phyloP scores from a whole-genome alignment of 2,797 vertebrate genomes.

The Cuniculus paca region DNA sequence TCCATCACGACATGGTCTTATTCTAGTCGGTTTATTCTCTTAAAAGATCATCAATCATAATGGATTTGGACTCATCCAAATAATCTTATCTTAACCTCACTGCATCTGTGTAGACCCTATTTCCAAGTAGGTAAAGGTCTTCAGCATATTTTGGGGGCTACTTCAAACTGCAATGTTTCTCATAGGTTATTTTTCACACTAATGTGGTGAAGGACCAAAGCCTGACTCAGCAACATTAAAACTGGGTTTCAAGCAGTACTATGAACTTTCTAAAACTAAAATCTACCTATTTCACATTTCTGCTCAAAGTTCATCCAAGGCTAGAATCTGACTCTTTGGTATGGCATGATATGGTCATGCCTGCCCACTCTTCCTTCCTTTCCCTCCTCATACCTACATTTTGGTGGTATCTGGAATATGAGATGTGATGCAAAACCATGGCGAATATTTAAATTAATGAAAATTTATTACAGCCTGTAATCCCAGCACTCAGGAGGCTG shows the following conservation, averaged over 20 bases:
- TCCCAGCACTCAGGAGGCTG: too few species aligned
- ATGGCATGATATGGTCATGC: background rate
- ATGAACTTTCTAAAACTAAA: background rate
- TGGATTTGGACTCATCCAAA: background rate
- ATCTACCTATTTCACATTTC: background rate
- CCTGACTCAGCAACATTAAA: background rate
- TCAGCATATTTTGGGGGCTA: background rate
- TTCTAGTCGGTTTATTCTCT: background rate
- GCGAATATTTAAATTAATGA: background rate
- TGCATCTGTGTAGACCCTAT: background rate
- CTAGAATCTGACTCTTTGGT: background rate
- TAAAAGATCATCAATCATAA: background rate
- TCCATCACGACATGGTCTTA: background rate
- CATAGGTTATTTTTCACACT: background rate
- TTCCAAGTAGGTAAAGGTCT: background rate
- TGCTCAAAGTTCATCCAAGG: background rate
- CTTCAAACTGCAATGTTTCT: background rate
- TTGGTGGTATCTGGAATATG: background rate
- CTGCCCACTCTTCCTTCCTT: background rate
- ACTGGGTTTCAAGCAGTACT: background rate
- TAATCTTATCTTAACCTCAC: background rate
- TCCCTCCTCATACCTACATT: background rate
- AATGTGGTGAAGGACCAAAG: background rate
- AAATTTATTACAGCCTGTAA: background rate
- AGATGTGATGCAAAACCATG: background rate